phyloP scores from a whole-genome alignment of 2,113 vertebrate species.

The Pluvianellus socialis region DNA sequence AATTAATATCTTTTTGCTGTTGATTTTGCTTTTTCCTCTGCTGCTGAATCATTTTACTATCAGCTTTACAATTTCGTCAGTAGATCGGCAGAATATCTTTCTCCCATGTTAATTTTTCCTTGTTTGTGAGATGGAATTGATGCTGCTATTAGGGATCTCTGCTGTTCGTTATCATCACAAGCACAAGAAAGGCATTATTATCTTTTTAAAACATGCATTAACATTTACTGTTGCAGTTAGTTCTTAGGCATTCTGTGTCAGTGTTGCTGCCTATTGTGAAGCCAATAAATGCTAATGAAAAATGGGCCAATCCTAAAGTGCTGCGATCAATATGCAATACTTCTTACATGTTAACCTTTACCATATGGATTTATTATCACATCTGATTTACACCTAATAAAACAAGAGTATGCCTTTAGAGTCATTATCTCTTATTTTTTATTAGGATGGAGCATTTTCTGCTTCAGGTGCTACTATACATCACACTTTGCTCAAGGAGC shows the following conservation, averaged over 20 bases:
- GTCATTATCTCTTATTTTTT: not conserved
- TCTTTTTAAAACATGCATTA: conserved; percentile 38
- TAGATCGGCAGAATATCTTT: not conserved
- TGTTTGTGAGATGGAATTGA: not conserved
- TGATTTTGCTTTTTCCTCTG: conserved; percentile 21
- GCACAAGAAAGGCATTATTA: not conserved
- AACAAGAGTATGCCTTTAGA: not conserved
- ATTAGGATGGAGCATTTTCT: not conserved
- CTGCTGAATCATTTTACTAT: not conserved
- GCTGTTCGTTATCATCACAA: not conserved
- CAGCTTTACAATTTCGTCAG: not conserved
- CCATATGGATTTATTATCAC: conserved; percentile 72
- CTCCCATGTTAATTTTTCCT: not conserved
- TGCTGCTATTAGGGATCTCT: not conserved
- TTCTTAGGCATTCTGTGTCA: conserved; percentile 26
- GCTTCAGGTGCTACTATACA: not conserved
- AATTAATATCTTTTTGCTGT: conserved; percentile 11
- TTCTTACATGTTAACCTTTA: conserved; percentile 62
- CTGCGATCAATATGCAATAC: conserved; percentile 53
- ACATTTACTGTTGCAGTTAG: conserved; percentile 18
- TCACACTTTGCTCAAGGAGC: not conserved
- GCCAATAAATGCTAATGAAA: conserved; percentile 59
- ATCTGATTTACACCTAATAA: conserved; percentile 66
- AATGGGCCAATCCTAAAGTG: conserved; percentile 23
- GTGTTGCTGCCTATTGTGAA: conserved; percentile 33